Evolutionary conservation across 2,113 vertebrate genomes (phyloP), one percentile per base, ranked within the genome.

Genomic region (Sander lucioperca): DNA sequence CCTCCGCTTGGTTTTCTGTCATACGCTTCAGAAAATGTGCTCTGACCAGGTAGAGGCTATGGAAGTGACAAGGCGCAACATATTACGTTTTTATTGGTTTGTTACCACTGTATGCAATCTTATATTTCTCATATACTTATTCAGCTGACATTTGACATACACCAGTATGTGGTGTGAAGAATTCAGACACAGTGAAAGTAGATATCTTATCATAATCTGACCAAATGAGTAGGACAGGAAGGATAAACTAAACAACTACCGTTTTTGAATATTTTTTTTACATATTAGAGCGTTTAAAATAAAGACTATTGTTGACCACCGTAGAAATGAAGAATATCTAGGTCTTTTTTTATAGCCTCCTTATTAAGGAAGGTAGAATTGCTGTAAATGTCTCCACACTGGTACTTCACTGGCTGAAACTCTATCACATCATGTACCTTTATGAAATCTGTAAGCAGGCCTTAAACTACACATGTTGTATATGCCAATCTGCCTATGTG

Each of bases 381-480:
- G 66, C 86, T 90, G 67, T 84, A 66, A 83, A 74, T 71, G 88
- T 90, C 86, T 88, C 76, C 74, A 87, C 89, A 93, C 90, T 92
- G 91, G 76, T 88, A 83, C 86, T 83, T 81, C 19, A 62, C 59
- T 61, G 54, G 47, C 71, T 76, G 21, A 80, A 79, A 88, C 86
- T 91, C 75, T 82, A 86, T 66, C 50, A 48, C 43, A 75, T 57
- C 47, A 58, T 72, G 58, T 66, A 51, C 71, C 19, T 66, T 82
- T 8, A 36, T 63, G 9, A 74, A 67, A 54, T 72, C n/a, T 74
- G 25, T 6, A 21, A 39, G 30, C 54, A 80, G 69, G 48, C 63
- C 23, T 75, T 23, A 4, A 78, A 56, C 74, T 83, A 63, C 25
- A 27, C 33, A 43, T 83, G 74, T 68, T 50, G 67, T 76, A 63